Base-by-base conservation (phyloP, 2,888 invertebrate genomes). In the Hydropsyche betteni region DNA sequence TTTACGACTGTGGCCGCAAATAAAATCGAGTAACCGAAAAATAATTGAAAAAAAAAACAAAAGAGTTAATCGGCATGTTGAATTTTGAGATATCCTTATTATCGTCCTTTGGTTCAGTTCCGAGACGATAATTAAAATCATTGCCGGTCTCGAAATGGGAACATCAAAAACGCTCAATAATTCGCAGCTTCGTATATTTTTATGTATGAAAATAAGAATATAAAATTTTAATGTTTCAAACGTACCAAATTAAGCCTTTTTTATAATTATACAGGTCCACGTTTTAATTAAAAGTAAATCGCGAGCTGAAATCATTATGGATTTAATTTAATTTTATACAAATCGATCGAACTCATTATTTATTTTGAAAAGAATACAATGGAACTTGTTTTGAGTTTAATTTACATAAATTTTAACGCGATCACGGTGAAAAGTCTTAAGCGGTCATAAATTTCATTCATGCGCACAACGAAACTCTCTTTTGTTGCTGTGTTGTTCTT, bases 61-160 rank as follows among this genome's bases (percentile, higher is more conserved):
- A 24, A 44, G 34, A 33, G 64, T 74, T 68, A 74, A 68, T 68
- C 33, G 68, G 24, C 16, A 68, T 33, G 73, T 8, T 52, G 68
- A 68, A 68, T 74, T 52, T 68, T 36, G 24, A 51, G n/a, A 38
- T 68, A 16, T 24, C 68, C 8, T 44, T 44, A 44, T 44, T 44
- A 44, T 36, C 16, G 8, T 14, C 33, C 44, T 33, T 44, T 38
- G 50, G 5, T 68, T 68, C 68, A 38, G 69, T 50, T 69, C 50
- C 50, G 50, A 68, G 34, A 44, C 34, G 44, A 69, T 69, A 69
- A 69, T 69, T 51, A 69, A 69, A 69, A 51, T 69, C 51, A 51
- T 69, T 69, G 7, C 68, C 33, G 50, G 6, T 14, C 68, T 33
- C 44, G 44, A 44, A 44, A 24, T 24, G 24, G 24, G 24, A n/a